Evolutionary conservation across 2,113 vertebrate genomes (phyloP).

Genomic region (Burhinus oedicnemus): DNA sequence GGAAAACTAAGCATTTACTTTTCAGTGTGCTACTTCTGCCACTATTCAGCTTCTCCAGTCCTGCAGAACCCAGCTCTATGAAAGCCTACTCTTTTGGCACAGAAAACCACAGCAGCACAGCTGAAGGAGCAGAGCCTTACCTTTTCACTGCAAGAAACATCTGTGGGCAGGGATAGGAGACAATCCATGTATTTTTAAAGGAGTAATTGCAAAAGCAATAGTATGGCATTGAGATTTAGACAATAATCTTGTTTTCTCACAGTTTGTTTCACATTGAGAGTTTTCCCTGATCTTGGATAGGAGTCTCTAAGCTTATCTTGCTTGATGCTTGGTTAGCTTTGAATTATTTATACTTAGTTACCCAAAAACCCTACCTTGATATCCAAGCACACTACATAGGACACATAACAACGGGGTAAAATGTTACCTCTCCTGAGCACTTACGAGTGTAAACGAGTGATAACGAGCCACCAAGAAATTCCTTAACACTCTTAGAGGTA

Average conservation of each 20-base stretch:
- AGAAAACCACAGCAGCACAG: not conserved
- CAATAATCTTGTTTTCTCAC: not conserved
- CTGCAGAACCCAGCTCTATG: not conserved
- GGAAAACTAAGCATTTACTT: not conserved
- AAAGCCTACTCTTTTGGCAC: not conserved
- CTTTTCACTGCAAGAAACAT: not conserved
- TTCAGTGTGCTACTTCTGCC: not conserved
- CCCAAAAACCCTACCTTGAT: not conserved
- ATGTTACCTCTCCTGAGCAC: not conserved
- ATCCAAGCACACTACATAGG: not conserved
- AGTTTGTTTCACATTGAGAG: not conserved
- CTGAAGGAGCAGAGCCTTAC: not conserved
- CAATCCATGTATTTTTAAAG: not conserved
- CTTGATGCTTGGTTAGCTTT: not conserved
- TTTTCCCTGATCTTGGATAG: not conserved
- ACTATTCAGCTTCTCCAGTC: not conserved
- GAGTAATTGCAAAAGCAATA: not conserved
- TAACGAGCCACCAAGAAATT: not conserved
- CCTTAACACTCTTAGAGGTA: not conserved
- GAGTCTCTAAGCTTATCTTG: not conserved
- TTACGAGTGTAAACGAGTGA: too few species aligned
- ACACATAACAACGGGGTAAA: not conserved
- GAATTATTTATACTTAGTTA: not conserved
- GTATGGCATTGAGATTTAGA: not conserved
- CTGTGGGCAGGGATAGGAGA: not conserved